Conservation (phyloP, 2,113 vertebrate species). For the Chloroceryle aenea region DNA sequence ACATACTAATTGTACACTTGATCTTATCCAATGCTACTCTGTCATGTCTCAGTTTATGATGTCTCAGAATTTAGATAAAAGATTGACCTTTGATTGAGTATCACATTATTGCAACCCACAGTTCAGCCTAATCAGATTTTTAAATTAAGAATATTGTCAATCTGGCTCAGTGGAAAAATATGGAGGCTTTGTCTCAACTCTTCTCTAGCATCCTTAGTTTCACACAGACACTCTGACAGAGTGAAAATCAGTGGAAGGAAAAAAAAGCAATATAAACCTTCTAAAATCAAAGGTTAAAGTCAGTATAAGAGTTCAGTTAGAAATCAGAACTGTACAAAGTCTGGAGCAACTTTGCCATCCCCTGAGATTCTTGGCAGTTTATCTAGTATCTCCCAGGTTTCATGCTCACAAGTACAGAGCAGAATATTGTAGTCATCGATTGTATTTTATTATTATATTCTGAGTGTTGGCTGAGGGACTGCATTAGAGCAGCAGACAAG, state of each 20-base stretch:
- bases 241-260: background rate
- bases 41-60: background rate
- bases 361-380: background rate
- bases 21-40: background rate
- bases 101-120: background rate
- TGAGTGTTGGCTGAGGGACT: background rate
- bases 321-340: background rate
- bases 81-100: background rate
- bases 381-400: background rate
- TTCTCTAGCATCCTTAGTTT: background rate
- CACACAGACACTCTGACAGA: background rate
- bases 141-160: background rate
- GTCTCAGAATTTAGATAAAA: background rate
- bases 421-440: background rate
- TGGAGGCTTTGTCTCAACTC: background rate
- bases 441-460: background rate
- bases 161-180: background rate
- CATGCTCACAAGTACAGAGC: background rate
- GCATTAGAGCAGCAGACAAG: background rate
- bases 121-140: background rate
- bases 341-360: background rate
- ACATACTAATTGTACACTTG: background rate
- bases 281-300: background rate
- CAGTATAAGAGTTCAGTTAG: background rate
- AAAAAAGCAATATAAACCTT: background rate